Conservation (phyloP, 1,140 invertebrate genomes). For the Eumaeus atala region DNA sequence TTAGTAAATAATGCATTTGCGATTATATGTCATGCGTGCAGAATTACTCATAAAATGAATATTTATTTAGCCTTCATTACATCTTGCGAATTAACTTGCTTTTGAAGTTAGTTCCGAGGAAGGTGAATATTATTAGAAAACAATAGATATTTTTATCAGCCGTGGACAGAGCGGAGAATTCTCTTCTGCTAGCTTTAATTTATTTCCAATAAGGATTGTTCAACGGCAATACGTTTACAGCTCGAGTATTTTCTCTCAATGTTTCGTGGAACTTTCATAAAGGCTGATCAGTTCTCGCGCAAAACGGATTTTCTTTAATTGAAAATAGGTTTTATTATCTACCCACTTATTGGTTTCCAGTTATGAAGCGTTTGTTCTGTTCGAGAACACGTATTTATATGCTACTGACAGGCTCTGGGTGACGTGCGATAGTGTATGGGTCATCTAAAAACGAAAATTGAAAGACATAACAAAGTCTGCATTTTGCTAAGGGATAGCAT, state of each 20-base stretch:
- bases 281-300: conserved; percentile 28
- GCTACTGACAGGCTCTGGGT: too few relatives aligned
- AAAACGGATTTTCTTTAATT: conserved; percentile 34
- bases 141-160: conserved; percentile 5
- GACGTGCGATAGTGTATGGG: too few relatives aligned
- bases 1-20: too few relatives aligned
- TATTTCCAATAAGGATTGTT: conserved; percentile 34
- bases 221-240: conserved; percentile 21
- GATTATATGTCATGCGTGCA: too few relatives aligned
- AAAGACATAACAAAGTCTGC: too few relatives aligned
- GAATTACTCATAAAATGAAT: too few relatives aligned
- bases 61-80: too few relatives aligned
- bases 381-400: too few relatives aligned
- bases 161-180: conserved; percentile 22
- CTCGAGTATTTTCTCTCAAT: conserved; percentile 11
- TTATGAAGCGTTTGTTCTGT: background rate
- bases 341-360: conserved; percentile 13
- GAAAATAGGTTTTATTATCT: conserved; percentile 35
- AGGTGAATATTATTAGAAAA: conserved; percentile 1
- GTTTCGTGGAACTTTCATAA: conserved; percentile 32
- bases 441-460: too few relatives aligned
- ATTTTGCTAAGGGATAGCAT: too few relatives aligned
- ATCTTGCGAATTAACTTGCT: too few relatives aligned
- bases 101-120: background rate
- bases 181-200: conserved; percentile 34